Base-by-base conservation (phyloP, 2,797 vertebrate species). In the Melanotaenia nigrans region DNA sequence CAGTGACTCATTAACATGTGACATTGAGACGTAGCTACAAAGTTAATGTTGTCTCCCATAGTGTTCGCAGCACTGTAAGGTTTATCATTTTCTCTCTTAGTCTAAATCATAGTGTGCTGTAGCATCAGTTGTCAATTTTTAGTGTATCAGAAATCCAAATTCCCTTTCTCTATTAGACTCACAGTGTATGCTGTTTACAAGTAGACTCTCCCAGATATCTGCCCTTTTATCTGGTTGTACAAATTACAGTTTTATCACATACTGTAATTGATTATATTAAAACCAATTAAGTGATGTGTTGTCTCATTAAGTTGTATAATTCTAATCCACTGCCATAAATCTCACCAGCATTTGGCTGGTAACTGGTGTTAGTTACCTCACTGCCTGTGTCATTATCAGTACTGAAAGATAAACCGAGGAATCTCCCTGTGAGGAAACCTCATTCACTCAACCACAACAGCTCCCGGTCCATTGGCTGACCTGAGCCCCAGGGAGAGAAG, bases 391-490 rank as follows among this genome's bases (percentile, higher is more conserved):
- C 55, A 68, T 49, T 67, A 53, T 79, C 77, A 71, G 18, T 77
- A 55, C 59, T 65, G 36, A 61, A 82, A 90, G 89, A 79, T 90
- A 85, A 92, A 85, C 85, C 71, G 82, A 87, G 78, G 85, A 63
- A 79, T 81, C 71, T 86, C 85, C 78, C 85, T 89, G 69, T 85
- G 82, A 87, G 81, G 78, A 90, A 89, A 89, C 86, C 90, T 92
- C 89, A 89, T 93, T 92, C 92, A 89, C 91, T 92, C 86, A 89
- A 81, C 83, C 87, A 79, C 77, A 78, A 82, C 79, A 91, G 89
- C 87, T 92, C 84, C 87, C 71, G 81, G 89, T 89, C 86, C 89
- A 87, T 91, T 90, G 87, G 86, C 90, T 84, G 86, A 87, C 71
- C 81, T 68, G 70, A 87, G 83, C 87, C 85, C 81, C 90, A 79